Evolutionary conservation across 2,113 vertebrate genomes (phyloP).

Genomic region (Telmatochromis brachygnathus): DNA sequence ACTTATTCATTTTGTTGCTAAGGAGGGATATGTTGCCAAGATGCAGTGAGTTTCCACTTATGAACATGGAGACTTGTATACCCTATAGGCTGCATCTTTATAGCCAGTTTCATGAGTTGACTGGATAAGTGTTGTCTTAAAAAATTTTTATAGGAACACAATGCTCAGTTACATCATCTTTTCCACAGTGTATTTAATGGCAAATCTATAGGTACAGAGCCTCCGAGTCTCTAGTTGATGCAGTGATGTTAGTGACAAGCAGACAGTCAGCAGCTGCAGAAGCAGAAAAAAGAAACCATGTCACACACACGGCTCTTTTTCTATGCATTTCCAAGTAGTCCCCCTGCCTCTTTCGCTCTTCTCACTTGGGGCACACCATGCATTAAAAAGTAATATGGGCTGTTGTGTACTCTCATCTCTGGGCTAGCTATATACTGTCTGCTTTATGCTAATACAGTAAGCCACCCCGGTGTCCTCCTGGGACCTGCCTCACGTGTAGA

Average conservation of each 20-base stretch:
- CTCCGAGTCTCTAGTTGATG: neutral
- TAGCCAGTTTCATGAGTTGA: neutral
- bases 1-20: neutral
- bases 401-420: constrained; percentile 40
- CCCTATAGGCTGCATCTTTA: neutral
- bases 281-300: neutral
- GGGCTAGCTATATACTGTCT: constrained; percentile 6
- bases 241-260: neutral
- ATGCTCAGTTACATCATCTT: neutral
- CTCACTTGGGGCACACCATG: constrained; percentile 11
- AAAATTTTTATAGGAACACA: neutral
- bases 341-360: neutral
- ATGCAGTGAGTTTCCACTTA: neutral
- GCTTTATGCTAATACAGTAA: constrained; percentile 67
- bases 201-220: neutral
- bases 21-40: neutral
- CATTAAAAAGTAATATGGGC: constrained; percentile 42
- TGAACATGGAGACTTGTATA: neutral
- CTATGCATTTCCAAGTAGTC: constrained; percentile 33
- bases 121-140: neutral
- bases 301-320: neutral
- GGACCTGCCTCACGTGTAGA: constrained; percentile 57
- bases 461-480: constrained; percentile 52
- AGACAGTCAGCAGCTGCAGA: neutral
- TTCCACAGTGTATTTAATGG: neutral